Evolutionary conservation across 2,797 vertebrate species (phyloP).

Genomic region (Sebastes minor): DNA sequence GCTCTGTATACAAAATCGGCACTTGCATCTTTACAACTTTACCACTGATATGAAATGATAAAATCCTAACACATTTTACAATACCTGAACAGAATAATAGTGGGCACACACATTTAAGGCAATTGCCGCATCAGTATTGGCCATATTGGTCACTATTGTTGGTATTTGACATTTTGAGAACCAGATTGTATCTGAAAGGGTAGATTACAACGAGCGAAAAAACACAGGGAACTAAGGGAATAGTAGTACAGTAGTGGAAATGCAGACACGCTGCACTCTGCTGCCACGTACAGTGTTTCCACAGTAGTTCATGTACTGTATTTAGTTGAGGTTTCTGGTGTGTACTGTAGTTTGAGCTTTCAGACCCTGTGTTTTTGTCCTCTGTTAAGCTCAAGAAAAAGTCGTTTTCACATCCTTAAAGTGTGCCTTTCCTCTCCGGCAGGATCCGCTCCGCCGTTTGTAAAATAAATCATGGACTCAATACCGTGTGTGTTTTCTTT

Average conservation of each 20-base stretch:
- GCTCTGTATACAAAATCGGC: constrained; percentile 2
- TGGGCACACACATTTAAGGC: not conserved
- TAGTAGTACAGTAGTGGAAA: not conserved
- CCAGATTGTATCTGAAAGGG: constrained; percentile 8
- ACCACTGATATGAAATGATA: not conserved
- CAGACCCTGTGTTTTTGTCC: constrained; percentile 11
- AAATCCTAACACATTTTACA: not conserved
- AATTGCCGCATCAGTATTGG: not conserved
- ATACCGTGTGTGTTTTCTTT: not conserved
- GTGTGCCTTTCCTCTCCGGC: constrained; percentile 65
- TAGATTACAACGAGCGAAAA: not conserved
- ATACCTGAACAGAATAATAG: not conserved
- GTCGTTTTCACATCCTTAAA: constrained; percentile 1
- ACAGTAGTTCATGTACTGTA: constrained; percentile 2
- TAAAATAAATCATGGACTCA: constrained; percentile 62
- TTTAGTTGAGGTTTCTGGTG: not conserved
- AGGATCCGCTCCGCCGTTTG: constrained; percentile 30
- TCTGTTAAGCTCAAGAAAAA: constrained; percentile 17
- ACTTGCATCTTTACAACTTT: not conserved
- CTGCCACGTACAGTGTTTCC: not conserved
- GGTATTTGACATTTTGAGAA: not conserved
- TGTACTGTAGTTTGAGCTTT: constrained; percentile 8
- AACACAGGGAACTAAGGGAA: not conserved
- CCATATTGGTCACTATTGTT: constrained; percentile 53
- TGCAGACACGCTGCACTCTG: not conserved